phyloP scores from a whole-genome alignment of 2,113 vertebrate genomes.

The Phasianus colchicus region DNA sequence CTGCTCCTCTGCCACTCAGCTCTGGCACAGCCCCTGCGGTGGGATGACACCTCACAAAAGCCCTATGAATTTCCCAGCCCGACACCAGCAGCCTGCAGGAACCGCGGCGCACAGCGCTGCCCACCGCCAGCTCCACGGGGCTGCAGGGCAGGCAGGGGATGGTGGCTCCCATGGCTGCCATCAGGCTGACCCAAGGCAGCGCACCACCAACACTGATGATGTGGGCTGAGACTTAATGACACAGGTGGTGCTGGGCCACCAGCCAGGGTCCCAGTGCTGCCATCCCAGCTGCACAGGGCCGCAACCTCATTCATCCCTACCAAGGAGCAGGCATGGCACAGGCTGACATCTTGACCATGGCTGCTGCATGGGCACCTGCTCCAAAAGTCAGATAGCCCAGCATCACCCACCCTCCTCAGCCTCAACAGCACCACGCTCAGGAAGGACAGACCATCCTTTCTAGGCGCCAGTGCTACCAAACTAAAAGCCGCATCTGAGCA shows the following conservation, averaged over 20 bases:
- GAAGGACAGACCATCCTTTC: background rate
- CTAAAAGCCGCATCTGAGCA: background rate
- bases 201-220: background rate
- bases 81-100: background rate
- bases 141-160: background rate
- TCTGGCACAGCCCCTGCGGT: background rate
- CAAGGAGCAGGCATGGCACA: rapidly evolving
- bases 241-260: background rate
- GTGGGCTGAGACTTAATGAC: background rate
- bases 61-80: background rate
- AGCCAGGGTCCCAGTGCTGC: rapidly evolving
- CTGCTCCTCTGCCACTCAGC: background rate
- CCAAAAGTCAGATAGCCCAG: background rate
- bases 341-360: background rate
- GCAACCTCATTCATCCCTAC: background rate
- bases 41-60: background rate
- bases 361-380: background rate
- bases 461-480: background rate
- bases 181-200: rapidly evolving
- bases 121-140: rapidly evolving
- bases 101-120: background rate
- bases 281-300: background rate
- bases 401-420: rapidly evolving
- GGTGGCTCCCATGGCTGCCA: background rate
- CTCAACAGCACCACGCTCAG: background rate